These are phyloP conservation scores for Zaprionus tsacasi DNA, from an alignment of 1,140 invertebrate genomes.

Conservation along the genomic window DNA sequence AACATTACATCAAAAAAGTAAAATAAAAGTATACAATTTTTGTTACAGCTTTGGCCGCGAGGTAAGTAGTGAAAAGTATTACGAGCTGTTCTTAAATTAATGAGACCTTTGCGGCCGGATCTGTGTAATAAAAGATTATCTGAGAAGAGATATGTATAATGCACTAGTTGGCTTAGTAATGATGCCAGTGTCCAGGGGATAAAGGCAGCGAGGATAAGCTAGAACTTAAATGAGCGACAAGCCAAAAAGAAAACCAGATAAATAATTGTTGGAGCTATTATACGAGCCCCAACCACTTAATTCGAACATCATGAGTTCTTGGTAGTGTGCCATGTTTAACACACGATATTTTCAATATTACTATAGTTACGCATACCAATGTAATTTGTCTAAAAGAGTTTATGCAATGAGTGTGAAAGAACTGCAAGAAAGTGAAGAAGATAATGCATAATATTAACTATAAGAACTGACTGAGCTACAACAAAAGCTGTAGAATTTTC, in stretches of 20 bases:
- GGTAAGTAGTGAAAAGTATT: background rate
- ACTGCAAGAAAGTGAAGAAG: background rate
- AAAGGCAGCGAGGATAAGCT: background rate
- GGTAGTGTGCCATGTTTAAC: no score
- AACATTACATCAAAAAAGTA: constrained; percentile 23
- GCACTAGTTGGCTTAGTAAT: constrained; percentile 1
- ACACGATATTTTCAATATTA: no score
- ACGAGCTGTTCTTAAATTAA: constrained; percentile 34
- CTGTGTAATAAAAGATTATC: constrained; percentile 18
- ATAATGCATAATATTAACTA: background rate
- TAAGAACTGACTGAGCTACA: background rate
- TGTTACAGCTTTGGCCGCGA: constrained; percentile 6
- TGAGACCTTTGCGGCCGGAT: constrained; percentile 19
- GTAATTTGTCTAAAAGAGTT: no score
- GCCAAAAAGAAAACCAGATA: no score
- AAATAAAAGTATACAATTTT: constrained; percentile 7
- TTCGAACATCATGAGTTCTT: no score
- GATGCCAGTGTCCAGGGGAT: background rate
- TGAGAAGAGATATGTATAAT: constrained; percentile 1
- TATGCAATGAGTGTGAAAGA: no score
- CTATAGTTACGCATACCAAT: no score
- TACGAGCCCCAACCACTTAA: no score
- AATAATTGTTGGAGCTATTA: no score
- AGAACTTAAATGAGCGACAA: no score
- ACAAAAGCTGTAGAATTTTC: background rate